phyloP scores from a whole-genome alignment of 2,797 vertebrate species.

The Chrysocyon brachyurus region DNA sequence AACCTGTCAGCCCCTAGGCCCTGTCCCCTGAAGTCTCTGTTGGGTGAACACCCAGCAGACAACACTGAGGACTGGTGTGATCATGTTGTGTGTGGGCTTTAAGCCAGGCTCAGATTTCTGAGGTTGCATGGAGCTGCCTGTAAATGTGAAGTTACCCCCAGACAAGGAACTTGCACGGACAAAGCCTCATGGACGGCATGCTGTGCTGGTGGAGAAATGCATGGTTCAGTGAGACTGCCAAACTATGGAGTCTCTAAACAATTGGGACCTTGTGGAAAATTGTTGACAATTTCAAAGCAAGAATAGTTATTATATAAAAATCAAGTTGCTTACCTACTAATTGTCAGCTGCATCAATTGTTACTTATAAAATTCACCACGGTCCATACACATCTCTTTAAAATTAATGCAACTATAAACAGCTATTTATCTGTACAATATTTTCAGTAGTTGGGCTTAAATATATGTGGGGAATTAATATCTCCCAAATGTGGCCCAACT shows the following conservation, averaged over 20 bases:
- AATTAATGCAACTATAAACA: not conserved
- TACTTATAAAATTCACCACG: not conserved
- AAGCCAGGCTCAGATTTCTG: not conserved
- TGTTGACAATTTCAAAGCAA: not conserved
- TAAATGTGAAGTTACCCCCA: not conserved
- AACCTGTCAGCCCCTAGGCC: not conserved
- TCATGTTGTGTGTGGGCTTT: rapidly evolving
- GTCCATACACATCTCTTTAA: not conserved
- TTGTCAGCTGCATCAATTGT: not conserved
- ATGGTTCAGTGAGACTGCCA: not conserved
- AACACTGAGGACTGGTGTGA: rapidly evolving
- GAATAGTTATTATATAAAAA: not conserved
- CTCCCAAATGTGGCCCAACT: not conserved
- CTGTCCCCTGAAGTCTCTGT: no score
- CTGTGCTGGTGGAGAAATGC: not conserved
- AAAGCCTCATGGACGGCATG: rapidly evolving
- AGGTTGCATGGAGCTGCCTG: rapidly evolving
- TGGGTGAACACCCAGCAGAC: not conserved
- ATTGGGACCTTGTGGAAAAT: not conserved
- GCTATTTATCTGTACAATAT: not conserved
- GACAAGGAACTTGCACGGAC: not conserved
- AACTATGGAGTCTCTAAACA: not conserved
- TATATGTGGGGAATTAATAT: not conserved
- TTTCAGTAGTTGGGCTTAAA: not conserved
- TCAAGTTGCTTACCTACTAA: not conserved